Conservation (phyloP, 2,113 vertebrate genomes). For the Xiphorhynchus elegans region DNA sequence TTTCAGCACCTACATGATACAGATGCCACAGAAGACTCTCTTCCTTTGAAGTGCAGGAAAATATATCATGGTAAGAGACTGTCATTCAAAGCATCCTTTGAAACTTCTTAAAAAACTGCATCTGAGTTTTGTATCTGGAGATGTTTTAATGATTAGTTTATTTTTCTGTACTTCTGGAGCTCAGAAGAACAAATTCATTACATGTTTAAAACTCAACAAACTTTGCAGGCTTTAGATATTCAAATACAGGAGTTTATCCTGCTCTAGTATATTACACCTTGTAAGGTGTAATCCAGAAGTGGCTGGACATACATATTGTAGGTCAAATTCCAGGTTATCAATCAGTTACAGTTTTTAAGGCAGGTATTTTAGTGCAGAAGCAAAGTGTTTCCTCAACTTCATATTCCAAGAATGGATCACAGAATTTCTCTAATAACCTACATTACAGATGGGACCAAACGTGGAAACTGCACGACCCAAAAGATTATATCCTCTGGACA, state of each 20-base stretch:
- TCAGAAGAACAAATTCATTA: background rate
- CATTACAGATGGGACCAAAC: background rate
- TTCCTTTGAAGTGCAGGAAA: slow-evolving; percentile 37
- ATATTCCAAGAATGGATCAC: background rate
- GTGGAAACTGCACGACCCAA: background rate
- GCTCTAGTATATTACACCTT: background rate
- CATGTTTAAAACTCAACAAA: background rate
- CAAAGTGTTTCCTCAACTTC: background rate
- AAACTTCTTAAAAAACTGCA: slow-evolving; percentile 24
- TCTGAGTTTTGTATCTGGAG: background rate
- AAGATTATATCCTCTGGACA: background rate
- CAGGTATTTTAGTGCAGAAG: background rate
- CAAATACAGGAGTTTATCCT: background rate
- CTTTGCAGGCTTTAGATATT: background rate
- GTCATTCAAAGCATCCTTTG: slow-evolving; percentile 50
- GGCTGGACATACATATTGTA: background rate
- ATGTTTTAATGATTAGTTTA: slow-evolving; percentile 36
- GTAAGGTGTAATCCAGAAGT: background rate
- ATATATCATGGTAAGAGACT: background rate
- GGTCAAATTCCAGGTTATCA: background rate
- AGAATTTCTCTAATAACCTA: background rate
- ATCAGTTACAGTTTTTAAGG: background rate
- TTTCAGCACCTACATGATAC: background rate
- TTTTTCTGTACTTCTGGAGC: slow-evolving; percentile 6
- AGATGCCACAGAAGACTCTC: slow-evolving; percentile 6